Conservation (phyloP, 2,797 vertebrate species). For the Catharus ustulatus region DNA sequence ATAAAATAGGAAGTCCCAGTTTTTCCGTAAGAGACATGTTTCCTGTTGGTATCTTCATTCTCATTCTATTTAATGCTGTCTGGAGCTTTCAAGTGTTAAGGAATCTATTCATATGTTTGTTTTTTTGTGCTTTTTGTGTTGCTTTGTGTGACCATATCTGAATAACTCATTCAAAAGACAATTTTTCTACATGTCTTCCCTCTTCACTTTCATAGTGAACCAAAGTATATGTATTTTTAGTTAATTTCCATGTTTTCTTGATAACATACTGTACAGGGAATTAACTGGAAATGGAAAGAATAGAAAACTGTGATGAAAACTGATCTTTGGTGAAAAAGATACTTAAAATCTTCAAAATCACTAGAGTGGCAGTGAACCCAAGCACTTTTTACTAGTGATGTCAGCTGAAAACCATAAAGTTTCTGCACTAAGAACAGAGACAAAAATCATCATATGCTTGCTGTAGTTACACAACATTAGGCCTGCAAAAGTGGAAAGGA, state of each 20-base stretch:
- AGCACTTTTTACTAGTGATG: background rate
- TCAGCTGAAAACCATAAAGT: background rate
- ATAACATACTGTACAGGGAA: background rate
- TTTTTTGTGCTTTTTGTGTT: background rate
- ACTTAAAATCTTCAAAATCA: background rate
- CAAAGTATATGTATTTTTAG: background rate
- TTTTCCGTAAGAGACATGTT: background rate
- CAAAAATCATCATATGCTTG: background rate
- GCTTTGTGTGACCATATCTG: background rate
- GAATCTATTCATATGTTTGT: rapidly evolving
- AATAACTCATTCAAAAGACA: background rate
- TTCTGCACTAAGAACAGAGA: background rate
- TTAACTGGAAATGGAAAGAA: background rate
- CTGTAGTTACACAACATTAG: background rate
- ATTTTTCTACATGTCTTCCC: background rate
- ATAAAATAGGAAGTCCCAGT: rapidly evolving
- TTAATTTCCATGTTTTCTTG: background rate
- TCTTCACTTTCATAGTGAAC: background rate
- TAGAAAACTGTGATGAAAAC: background rate
- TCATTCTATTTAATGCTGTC: background rate
- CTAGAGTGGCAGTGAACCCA: background rate
- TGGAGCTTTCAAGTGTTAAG: background rate
- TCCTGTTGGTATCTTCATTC: background rate
- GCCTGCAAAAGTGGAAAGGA: background rate
- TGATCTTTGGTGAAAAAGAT: background rate